phyloP scores from a whole-genome alignment of 2,888 invertebrate genomes.

The Lottia gigantea region DNA sequence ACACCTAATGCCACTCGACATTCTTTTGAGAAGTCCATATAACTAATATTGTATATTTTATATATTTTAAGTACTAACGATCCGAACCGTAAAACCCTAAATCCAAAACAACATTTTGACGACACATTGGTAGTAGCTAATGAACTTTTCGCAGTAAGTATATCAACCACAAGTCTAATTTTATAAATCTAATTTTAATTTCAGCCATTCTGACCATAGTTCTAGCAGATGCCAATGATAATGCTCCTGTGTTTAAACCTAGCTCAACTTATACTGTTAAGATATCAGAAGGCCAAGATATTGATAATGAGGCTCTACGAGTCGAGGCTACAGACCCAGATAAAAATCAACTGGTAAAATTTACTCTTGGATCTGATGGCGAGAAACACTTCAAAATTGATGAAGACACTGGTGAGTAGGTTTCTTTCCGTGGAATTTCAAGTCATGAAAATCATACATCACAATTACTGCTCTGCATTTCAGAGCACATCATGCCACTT shows the following conservation, averaged over 20 bases:
- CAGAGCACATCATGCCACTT: no score
- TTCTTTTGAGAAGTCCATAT: no score
- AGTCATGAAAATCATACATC: background rate
- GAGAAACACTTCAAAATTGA: conserved; percentile 35
- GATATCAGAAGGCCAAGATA: conserved; percentile 47
- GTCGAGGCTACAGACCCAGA: conserved; percentile 52
- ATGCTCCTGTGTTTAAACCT: conserved; percentile 50
- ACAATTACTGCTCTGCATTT: no score
- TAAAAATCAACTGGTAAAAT: conserved; percentile 44
- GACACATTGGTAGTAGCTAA: no score
- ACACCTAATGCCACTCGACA: no score
- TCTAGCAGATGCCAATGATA: conserved; percentile 56
- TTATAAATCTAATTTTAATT: conserved; percentile 18
- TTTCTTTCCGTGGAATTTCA: background rate
- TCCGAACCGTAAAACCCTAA: no score
- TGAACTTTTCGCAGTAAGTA: no score
- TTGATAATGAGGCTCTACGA: conserved; percentile 44
- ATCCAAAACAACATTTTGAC: no score
- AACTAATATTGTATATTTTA: no score
- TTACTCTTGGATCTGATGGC: conserved; percentile 34
- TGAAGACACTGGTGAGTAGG: conserved; percentile 33
- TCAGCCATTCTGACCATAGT: conserved; percentile 51
- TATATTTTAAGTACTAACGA: no score
- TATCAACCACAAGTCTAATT: no score
- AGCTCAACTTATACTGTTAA: conserved; percentile 39